Evolutionary conservation across 2,797 vertebrate genomes (phyloP), one percentile per base, ranked within the genome.

Genomic region (Chelidonichthys spinosus): DNA sequence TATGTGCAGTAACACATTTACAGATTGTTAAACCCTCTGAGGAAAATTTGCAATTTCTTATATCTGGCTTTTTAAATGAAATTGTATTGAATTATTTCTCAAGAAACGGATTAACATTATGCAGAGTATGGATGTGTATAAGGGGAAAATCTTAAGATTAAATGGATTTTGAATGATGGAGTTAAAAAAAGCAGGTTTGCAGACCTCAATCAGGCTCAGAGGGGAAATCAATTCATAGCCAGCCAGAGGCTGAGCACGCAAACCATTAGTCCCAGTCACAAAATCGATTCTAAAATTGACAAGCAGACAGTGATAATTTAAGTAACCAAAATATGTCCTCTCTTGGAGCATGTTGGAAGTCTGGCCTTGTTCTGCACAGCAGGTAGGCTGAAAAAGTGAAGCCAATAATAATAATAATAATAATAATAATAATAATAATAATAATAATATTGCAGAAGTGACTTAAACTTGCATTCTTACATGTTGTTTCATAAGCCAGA

Each of bases 221-320:
- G 25, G 17, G 33, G 47, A n/a, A 73, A 62, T 69, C 35, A 36
- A 52, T 77, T n/a, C 65, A 62, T 49, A 7, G 15, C 18, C 13
- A 49, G 33, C n/a, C 2, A 18, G 10, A 68, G 15, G 36, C 58
- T 49, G 63, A 68, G 36, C 47, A 32, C 10, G 18, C 42, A 33
- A 18, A 11, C 35, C 33, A 55, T 52, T 60, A 36, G 59, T 63
- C 58, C 1, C 35, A n/a, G 39, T 0, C 3, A 37, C 13, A 35
- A 53, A 46, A 65, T 76, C 59, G 15, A 47, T 64, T 39, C 7
- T 42, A 5, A 36, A 42, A 71, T 3, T 66, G 74, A 74, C 61
- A 70, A 65, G 52, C 4, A 25, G 43, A 9, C 4, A 9, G 44
- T 11, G 46, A 53, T 37, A 46, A 14, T 25, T 25, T 2, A 25